Evolutionary conservation across 1,140 invertebrate species (phyloP), one percentile per base, ranked within the genome.

Genomic region (Pseudomyrmex flavicornis): DNA sequence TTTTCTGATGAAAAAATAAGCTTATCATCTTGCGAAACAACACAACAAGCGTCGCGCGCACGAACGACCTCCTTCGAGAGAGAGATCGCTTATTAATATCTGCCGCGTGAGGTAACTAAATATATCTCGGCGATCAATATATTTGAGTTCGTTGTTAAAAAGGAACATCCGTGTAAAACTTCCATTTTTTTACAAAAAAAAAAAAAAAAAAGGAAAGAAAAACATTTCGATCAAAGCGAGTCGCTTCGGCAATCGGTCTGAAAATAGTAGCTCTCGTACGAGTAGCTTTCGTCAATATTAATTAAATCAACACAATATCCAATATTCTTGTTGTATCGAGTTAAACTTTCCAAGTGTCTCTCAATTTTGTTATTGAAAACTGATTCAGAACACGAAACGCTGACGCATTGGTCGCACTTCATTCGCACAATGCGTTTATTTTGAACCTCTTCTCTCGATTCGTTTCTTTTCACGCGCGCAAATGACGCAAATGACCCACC

Each of bases 51-150:
- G 61, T 72, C 17, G 54, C 35, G 52, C 76, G 52, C 76, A 61
- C 63, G 58, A 72, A 72, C n/a, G 76, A 72, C 46, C 76, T 50
- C 54, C 44, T 80, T 72, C 4, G 35, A 48, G 44, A 15, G 44
- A 15, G 54, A 15, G 54, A 35, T 50, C 54, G 66, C 22, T 70
- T 80, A 80, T 80, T 80, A 80, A 72, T 80, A 80, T 59, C 66
- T 59, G 17, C 15, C 44, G 35, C 35, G 17, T 2, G 20, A n/a
- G 17, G 20, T 3, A 70, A 50, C 52, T 79, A 70, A 70, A 79
- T 50, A 70, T 79, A 79, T 12, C 9, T 48, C 76, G 65, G 65
- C 56, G 66, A 72, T 72, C 76, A 66, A 80, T 80, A 80, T 59
- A 58, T 79, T 58, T 58, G 76, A 80, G 22, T 66, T 46, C 35